Evolutionary conservation across 2,797 vertebrate genomes (phyloP).

Genomic region (Nothura maculosa): DNA sequence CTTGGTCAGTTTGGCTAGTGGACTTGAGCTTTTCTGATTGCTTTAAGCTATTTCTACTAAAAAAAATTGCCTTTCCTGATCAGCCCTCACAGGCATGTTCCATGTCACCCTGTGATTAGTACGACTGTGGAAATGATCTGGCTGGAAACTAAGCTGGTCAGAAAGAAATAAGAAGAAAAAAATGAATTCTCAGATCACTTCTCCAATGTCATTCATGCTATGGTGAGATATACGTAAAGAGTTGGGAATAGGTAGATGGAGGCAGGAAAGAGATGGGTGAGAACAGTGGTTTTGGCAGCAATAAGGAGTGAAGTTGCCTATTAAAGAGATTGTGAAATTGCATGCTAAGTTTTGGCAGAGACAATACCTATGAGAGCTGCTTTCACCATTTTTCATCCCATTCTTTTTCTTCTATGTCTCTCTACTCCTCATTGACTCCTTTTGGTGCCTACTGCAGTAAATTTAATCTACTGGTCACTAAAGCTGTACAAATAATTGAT

Average conservation of each 20-base stretch:
- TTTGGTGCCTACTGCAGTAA: neutral
- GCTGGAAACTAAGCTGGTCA: neutral
- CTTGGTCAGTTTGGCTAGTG: neutral
- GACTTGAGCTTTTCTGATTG: neutral
- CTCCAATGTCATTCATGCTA: fast-evolving
- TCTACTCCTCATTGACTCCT: constrained; percentile 34
- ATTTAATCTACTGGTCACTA: constrained; percentile 62
- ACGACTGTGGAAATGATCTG: neutral
- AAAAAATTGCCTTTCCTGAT: neutral
- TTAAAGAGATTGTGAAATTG: neutral
- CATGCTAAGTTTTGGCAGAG: neutral
- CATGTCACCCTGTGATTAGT: neutral
- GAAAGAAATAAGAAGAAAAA: fast-evolving
- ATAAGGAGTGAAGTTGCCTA: neutral
- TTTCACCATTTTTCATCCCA: neutral
- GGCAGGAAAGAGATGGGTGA: neutral
- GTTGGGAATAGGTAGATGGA: neutral
- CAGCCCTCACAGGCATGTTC: neutral
- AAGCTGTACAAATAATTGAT: constrained; percentile 59
- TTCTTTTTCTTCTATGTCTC: neutral
- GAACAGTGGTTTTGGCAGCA: neutral
- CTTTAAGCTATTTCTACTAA: neutral
- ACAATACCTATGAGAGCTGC: neutral
- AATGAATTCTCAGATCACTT: neutral
- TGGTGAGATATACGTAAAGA: neutral